phyloP scores from a whole-genome alignment of 2,113 vertebrate species.

The Lasiurus borealis region DNA sequence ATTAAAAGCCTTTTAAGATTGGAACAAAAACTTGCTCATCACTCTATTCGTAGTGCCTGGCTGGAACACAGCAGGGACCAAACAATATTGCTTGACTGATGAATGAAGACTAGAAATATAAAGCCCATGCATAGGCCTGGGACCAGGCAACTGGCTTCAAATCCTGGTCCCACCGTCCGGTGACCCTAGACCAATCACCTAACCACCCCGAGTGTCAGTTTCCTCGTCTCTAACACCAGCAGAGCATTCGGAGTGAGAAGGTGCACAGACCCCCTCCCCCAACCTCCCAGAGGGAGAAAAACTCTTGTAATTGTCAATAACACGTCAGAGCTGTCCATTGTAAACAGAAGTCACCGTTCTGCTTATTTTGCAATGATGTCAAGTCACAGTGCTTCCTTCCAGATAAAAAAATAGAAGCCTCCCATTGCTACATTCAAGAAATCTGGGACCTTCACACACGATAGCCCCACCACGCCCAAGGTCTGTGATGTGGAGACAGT shows the following conservation, averaged over 20 bases:
- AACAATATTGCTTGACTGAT: background rate
- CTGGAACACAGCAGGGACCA: background rate
- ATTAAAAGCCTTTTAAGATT: background rate
- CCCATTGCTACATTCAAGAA: background rate
- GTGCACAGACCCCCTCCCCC: background rate
- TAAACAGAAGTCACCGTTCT: slow-evolving; percentile 55
- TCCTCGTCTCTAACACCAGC: background rate
- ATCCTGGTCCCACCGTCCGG: background rate
- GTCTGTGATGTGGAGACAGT: background rate
- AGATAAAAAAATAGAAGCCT: background rate
- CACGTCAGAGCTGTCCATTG: background rate
- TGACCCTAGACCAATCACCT: background rate
- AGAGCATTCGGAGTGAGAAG: background rate
- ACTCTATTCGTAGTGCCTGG: background rate
- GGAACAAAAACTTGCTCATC: background rate
- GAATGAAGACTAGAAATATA: background rate
- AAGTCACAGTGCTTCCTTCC: slow-evolving; percentile 32
- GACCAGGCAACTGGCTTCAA: background rate
- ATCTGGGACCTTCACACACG: background rate
- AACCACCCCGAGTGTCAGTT: background rate
- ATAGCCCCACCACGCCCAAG: background rate
- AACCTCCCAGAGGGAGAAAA: background rate
- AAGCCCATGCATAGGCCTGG: background rate
- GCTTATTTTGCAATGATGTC: slow-evolving; percentile 46
- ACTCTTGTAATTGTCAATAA: slow-evolving; percentile 39